These are phyloP conservation scores for Amphilophus citrinellus DNA, from an alignment of 2,113 vertebrate genomes.

Conservation along the genomic window DNA sequence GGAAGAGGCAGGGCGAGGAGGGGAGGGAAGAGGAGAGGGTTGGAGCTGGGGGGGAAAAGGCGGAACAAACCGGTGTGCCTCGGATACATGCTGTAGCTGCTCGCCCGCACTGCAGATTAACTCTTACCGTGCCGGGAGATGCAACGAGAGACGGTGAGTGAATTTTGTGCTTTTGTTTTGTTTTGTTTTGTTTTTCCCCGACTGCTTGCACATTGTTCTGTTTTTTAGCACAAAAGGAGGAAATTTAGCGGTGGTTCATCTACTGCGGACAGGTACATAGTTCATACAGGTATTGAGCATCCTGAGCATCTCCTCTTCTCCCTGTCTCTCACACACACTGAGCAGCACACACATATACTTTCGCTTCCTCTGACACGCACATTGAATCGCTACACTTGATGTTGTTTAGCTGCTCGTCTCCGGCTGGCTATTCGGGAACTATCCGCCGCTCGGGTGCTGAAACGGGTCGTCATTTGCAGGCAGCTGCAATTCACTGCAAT, in stretches of 20 bases:
- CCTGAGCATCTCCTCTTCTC: slow-evolving; percentile 27
- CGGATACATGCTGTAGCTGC: slow-evolving; percentile 82
- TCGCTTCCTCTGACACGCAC: slow-evolving; percentile 20
- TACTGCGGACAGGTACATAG: slow-evolving; percentile 47
- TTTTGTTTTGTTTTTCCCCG: neutral
- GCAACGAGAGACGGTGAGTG: slow-evolving; percentile 76
- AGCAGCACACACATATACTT: neutral
- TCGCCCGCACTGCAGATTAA: slow-evolving; percentile 89
- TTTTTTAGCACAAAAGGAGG: neutral
- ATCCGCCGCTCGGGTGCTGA: slow-evolving; percentile 69
- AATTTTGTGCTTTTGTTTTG: slow-evolving; percentile 21
- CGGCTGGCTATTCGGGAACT: slow-evolving; percentile 45
- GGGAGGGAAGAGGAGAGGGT: slow-evolving; percentile 26
- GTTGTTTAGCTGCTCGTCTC: slow-evolving; percentile 23
- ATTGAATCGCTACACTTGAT: slow-evolving; percentile 11
- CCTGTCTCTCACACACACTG: slow-evolving; percentile 6
- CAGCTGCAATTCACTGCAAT: slow-evolving; percentile 39
- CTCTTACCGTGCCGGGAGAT: slow-evolving; percentile 74
- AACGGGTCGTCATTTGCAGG: slow-evolving; percentile 30
- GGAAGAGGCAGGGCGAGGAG: slow-evolving; percentile 60
- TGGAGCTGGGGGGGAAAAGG: slow-evolving; percentile 55
- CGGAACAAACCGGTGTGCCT: slow-evolving; percentile 85
- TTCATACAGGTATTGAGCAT: slow-evolving; percentile 50
- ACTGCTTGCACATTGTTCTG: slow-evolving; percentile 13
- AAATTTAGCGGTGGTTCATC: neutral